Percentiles rank a stretch among this genome's conserved stretches.
Evolutionary conservation across 2,797 vertebrate species (phyloP).

Genomic region (Graptemys geographica): DNA sequence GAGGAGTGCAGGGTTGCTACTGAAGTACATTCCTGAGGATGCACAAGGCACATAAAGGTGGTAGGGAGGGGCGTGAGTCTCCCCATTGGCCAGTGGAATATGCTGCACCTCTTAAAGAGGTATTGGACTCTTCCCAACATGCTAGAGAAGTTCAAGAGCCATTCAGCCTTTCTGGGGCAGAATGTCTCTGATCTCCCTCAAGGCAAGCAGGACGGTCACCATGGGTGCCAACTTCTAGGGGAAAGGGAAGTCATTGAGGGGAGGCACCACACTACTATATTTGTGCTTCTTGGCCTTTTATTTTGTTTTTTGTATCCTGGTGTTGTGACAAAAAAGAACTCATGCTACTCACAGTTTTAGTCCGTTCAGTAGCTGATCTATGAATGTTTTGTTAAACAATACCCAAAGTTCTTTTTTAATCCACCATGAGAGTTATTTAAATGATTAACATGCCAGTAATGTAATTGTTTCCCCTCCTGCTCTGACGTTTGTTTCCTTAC

Average conservation of each 20-base stretch:
- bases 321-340: background rate
- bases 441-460: background rate
- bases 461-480: background rate
- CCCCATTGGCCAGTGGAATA: background rate
- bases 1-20: too few relatives aligned
- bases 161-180: background rate
- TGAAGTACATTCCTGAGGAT: too few relatives aligned
- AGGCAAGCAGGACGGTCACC: too few relatives aligned
- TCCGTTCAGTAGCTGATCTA: background rate
- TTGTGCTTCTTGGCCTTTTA: background rate
- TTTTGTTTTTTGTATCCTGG: background rate
- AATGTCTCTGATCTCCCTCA: background rate
- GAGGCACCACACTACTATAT: too few relatives aligned
- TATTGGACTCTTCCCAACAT: background rate
- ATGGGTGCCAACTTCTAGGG: background rate
- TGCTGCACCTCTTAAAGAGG: background rate
- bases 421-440: background rate
- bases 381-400: background rate
- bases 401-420: background rate
- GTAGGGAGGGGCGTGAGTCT: too few relatives aligned
- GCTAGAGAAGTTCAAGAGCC: background rate
- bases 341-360: background rate
- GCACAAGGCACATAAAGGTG: too few relatives aligned
- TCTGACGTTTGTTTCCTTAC: background rate
- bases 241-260: too few relatives aligned